phyloP scores from a whole-genome alignment of 35 echinoderm and acorn worm species.

The Chiridota heheva region DNA sequence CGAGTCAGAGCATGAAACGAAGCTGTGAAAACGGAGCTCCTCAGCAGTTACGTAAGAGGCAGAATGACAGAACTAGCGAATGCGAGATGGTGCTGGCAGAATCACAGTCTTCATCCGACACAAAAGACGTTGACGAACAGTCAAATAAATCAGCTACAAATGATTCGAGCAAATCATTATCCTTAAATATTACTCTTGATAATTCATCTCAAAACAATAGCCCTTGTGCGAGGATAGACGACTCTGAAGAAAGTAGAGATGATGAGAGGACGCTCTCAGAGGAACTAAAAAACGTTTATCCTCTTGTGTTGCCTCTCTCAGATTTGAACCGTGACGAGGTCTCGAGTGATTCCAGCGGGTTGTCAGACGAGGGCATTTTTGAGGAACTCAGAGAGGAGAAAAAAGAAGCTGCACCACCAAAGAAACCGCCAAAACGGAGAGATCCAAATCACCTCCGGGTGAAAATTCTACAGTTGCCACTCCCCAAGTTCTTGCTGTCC shows the following conservation, averaged over 20 bases:
- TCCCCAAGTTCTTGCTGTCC: slow-evolving; percentile 69
- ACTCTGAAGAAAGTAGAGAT: no score
- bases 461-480: slow-evolving; percentile 74
- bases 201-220: no score
- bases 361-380: slow-evolving; percentile 74
- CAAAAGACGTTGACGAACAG: slow-evolving; percentile 10
- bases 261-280: no score
- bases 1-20: slow-evolving; percentile 56
- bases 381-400: slow-evolving; percentile 46
- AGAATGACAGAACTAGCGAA: slow-evolving; percentile 80
- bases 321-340: no score
- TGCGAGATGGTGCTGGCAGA: slow-evolving; percentile 56
- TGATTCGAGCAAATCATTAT: no score
- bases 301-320: no score
- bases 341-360: slow-evolving; percentile 41
- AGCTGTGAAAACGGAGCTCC: slow-evolving; percentile 70
- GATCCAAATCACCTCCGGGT: slow-evolving; percentile 79
- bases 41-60: slow-evolving; percentile 64
- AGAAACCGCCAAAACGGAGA: slow-evolving; percentile 16
- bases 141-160: not conserved
- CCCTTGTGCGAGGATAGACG: no score
- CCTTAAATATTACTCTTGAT: no score
- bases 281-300: no score
- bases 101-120: not conserved
- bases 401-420: slow-evolving; percentile 27